Evolutionary conservation across 2,888 invertebrate genomes (phyloP).

Genomic region (Dicranocentrus wangi): DNA sequence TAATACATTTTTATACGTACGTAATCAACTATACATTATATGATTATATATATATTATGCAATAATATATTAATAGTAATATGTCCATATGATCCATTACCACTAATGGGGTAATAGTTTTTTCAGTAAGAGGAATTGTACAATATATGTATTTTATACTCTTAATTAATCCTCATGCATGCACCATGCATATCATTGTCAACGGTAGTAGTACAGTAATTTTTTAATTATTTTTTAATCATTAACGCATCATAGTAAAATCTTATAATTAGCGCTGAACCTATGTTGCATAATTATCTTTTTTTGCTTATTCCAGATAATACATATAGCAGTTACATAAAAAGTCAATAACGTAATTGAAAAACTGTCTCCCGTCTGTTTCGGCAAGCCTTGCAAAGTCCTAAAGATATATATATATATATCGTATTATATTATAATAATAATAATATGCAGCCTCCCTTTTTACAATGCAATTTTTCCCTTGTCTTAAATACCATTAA

Average conservation of each 20-base stretch:
- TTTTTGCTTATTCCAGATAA: too few species aligned
- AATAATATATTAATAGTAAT: constrained; percentile 31
- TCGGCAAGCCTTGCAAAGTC: too few species aligned
- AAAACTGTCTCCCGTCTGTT: too few species aligned
- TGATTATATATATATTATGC: constrained; percentile 31
- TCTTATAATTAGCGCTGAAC: too few species aligned
- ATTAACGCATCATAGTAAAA: too few species aligned
- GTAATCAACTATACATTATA: constrained; percentile 46
- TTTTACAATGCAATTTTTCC: constrained; percentile 6
- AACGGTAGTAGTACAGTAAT: constrained; percentile 18
- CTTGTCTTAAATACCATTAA: not conserved
- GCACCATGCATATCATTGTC: constrained; percentile 48
- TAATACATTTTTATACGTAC: constrained; percentile 50
- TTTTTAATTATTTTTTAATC: too few species aligned
- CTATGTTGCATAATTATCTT: too few species aligned
- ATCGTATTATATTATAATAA: too few species aligned
- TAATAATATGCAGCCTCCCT: constrained; percentile 1
- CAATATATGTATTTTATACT: not conserved
- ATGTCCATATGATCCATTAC: constrained; percentile 37
- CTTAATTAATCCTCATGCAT: constrained; percentile 36
- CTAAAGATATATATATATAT: too few species aligned
- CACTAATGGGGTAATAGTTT: constrained; percentile 17
- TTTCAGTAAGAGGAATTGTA: constrained; percentile 25
- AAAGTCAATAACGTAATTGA: too few species aligned
- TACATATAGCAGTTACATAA: too few species aligned